These are phyloP conservation scores for Hydrotaea diabolus DNA, from an alignment of 2,888 invertebrate genomes.

Conservation along the genomic window DNA sequence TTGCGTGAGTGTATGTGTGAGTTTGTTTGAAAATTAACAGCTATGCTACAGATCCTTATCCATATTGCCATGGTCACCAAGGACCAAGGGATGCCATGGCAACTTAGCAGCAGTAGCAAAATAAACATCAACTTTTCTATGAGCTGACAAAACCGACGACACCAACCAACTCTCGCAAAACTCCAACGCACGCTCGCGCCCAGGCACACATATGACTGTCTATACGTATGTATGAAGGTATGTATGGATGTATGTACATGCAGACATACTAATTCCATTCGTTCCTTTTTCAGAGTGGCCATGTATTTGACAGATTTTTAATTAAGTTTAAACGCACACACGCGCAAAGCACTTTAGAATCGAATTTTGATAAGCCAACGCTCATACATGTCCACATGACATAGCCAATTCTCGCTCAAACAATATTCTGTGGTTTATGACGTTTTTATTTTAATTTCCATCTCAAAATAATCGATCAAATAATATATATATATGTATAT, in stretches of 20 bases:
- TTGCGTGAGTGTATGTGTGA: not conserved
- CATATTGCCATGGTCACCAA: constrained; percentile 42
- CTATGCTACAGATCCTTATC: constrained; percentile 34
- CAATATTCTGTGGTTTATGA: constrained; percentile 25
- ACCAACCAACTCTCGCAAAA: constrained; percentile 4
- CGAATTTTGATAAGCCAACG: not conserved
- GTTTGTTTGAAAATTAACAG: constrained; percentile 1
- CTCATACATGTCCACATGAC: not conserved
- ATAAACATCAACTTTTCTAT: constrained; percentile 15
- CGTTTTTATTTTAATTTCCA: constrained; percentile 33
- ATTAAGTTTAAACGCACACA: constrained; percentile 46
- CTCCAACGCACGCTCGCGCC: not conserved
- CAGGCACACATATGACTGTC: too few species aligned
- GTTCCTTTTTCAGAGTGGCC: constrained; percentile 6
- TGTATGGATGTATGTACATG: too few species aligned
- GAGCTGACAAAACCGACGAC: constrained; percentile 9
- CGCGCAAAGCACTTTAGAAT: not conserved
- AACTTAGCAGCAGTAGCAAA: constrained; percentile 35
- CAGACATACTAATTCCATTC: constrained; percentile 14
- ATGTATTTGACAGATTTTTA: constrained; percentile 57
- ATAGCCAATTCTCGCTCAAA: not conserved
- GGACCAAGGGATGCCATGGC: constrained; percentile 23
- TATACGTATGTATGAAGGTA: not conserved
- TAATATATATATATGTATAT: too few species aligned
- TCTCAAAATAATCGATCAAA: constrained; percentile 30